phyloP scores from a whole-genome alignment of 2,888 invertebrate genomes.

The Amblyjoppa proteus region DNA sequence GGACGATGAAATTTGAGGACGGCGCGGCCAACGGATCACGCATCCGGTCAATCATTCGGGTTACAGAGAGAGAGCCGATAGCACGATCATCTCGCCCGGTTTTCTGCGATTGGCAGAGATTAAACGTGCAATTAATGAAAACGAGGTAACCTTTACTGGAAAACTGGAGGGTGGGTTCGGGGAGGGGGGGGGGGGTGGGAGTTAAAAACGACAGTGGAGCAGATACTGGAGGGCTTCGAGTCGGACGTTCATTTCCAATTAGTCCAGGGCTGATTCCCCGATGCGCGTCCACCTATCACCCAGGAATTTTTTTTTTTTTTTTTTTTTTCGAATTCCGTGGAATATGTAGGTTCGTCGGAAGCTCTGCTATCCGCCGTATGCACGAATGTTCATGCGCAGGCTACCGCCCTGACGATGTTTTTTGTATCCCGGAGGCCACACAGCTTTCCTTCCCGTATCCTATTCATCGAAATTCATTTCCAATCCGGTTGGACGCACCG shows the following conservation, averaged over 20 bases:
- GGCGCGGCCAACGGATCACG: background rate
- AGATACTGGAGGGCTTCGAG: conserved; percentile 59
- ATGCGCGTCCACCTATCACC: conserved; percentile 62
- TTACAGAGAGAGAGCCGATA: conserved; percentile 21
- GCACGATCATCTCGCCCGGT: conserved; percentile 41
- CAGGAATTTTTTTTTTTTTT: conserved; percentile 30
- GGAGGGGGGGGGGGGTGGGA: conserved; percentile 22
- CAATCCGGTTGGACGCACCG: conserved; percentile 53
- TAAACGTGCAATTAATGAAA: conserved; percentile 69
- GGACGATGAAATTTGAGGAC: background rate
- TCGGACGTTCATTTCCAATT: conserved; percentile 68
- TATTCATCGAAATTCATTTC: conserved; percentile 52
- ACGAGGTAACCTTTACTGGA: conserved; percentile 59
- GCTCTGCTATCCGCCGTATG: conserved; percentile 17
- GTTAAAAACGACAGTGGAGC: conserved; percentile 50
- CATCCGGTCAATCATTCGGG: conserved; percentile 22
- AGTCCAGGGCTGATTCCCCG: conserved; percentile 57
- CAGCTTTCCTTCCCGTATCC: background rate
- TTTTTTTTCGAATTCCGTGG: conserved; percentile 36
- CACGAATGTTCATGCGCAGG: background rate
- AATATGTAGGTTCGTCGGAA: conserved; percentile 34
- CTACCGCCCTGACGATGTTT: background rate
- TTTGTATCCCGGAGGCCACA: background rate
- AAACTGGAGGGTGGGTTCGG: background rate
- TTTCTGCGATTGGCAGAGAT: conserved; percentile 66